Evolutionary conservation across 2,888 invertebrate genomes (phyloP).

Genomic region (Dicranocentrus wangi): DNA sequence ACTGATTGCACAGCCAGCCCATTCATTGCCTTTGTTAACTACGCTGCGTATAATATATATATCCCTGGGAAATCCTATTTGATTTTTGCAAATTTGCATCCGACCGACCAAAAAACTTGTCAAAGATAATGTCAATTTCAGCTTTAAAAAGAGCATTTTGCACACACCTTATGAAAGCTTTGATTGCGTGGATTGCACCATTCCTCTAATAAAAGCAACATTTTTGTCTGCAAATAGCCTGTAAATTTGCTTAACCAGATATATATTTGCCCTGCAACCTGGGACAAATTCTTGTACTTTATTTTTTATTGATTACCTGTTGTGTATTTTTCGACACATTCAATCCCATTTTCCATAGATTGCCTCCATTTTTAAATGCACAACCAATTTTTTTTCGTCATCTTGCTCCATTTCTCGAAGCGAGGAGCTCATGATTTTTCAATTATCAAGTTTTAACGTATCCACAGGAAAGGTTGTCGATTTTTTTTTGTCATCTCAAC

Average conservation of each 20-base stretch:
- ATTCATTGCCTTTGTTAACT: too few species aligned
- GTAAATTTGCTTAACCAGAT: not conserved
- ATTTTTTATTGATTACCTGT: too few species aligned
- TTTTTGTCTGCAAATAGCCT: not conserved
- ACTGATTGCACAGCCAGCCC: too few species aligned
- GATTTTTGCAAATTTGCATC: too few species aligned
- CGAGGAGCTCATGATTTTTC: conserved; percentile 55
- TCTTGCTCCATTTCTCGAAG: conserved; percentile 62
- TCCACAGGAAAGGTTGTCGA: not conserved
- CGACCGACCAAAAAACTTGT: too few species aligned
- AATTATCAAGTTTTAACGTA: conserved; percentile 45
- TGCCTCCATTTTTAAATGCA: not conserved
- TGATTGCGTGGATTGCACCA: too few species aligned
- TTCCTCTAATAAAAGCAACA: not conserved
- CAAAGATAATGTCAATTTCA: too few species aligned
- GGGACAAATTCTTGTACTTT: too few species aligned
- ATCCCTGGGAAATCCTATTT: too few species aligned
- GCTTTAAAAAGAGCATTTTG: too few species aligned
- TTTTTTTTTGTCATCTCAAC: conserved; percentile 1
- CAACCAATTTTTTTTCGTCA: not conserved
- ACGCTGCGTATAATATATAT: too few species aligned
- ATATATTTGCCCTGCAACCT: not conserved
- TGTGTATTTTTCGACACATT: not conserved
- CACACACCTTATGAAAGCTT: too few species aligned
- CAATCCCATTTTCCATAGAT: not conserved